Conservation (phyloP, 2,888 invertebrate species). For the Dryobotodes eremita region DNA sequence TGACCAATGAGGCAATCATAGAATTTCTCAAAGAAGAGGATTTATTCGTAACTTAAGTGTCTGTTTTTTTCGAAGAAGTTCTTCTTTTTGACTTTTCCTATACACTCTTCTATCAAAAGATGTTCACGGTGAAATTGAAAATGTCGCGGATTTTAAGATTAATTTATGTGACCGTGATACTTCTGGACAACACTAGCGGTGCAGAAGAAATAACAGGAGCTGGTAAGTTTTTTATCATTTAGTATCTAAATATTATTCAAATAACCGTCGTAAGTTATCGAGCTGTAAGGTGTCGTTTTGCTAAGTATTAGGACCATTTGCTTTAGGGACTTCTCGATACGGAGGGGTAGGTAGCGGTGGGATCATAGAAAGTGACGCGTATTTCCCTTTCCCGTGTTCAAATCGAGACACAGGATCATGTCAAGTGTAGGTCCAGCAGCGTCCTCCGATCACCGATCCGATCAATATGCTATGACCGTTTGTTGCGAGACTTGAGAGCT, state of each 20-base stretch:
- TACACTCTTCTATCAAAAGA: constrained; percentile 20
- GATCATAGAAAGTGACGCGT: neutral
- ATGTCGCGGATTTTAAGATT: constrained; percentile 45
- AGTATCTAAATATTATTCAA: neutral
- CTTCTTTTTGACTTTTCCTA: constrained; percentile 12
- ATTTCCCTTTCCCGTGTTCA: no score
- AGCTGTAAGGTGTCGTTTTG: no score
- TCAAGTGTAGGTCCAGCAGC: no score
- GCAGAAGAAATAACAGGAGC: constrained; percentile 24
- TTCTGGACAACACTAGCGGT: constrained; percentile 25
- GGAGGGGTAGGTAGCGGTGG: neutral
- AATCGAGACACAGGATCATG: neutral
- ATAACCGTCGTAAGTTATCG: neutral
- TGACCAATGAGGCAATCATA: neutral
- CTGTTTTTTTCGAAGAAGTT: neutral
- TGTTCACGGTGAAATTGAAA: constrained; percentile 7
- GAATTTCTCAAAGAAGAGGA: neutral
- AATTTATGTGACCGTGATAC: constrained; percentile 33
- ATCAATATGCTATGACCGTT: no score
- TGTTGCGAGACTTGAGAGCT: no score
- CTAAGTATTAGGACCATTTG: no score
- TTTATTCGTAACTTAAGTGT: neutral
- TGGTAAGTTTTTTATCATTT: constrained; percentile 28
- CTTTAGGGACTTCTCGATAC: no score
- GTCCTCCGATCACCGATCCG: no score